Evolutionary conservation across 2,113 vertebrate genomes (phyloP).

Genomic region (Chascanopsetta lugubris): DNA sequence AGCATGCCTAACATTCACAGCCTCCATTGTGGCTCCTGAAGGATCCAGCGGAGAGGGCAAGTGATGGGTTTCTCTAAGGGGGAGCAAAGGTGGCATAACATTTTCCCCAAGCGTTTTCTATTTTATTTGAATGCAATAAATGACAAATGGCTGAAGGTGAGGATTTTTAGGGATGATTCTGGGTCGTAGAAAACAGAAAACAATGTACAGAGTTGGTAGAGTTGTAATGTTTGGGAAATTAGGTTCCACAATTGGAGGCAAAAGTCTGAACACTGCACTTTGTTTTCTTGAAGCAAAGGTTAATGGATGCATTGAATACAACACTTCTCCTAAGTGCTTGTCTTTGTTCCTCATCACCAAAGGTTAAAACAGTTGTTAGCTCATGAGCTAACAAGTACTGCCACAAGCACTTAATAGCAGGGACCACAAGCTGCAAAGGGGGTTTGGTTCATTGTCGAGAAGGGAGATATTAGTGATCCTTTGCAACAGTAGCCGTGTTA

Average conservation of each 20-base stretch:
- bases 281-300: conserved; percentile 33
- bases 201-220: conserved; percentile 5
- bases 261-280: conserved; percentile 24
- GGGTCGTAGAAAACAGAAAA: conserved; percentile 23
- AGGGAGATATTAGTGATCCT: conserved; percentile 41
- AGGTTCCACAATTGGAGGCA: neutral
- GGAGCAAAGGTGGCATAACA: conserved; percentile 12
- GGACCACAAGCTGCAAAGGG: conserved; percentile 59
- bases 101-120: conserved; percentile 7
- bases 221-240: conserved; percentile 1
- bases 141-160: conserved; percentile 18
- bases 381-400: conserved; percentile 73
- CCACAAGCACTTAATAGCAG: conserved; percentile 83
- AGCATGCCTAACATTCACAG: conserved; percentile 51
- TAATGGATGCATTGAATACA: conserved; percentile 48
- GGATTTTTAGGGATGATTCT: conserved; percentile 36
- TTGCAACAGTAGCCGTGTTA: conserved; percentile 77
- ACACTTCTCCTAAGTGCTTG: conserved; percentile 79
- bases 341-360: conserved; percentile 70
- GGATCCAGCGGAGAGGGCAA: conserved; percentile 48
- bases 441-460: conserved; percentile 70
- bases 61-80: conserved; percentile 8
- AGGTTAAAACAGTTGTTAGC: conserved; percentile 38
- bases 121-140: conserved; percentile 10
- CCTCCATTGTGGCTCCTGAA: conserved; percentile 25